These are phyloP conservation scores for Sesamia inferens DNA, from an alignment of 2,888 invertebrate genomes.

Conservation along the genomic window DNA sequence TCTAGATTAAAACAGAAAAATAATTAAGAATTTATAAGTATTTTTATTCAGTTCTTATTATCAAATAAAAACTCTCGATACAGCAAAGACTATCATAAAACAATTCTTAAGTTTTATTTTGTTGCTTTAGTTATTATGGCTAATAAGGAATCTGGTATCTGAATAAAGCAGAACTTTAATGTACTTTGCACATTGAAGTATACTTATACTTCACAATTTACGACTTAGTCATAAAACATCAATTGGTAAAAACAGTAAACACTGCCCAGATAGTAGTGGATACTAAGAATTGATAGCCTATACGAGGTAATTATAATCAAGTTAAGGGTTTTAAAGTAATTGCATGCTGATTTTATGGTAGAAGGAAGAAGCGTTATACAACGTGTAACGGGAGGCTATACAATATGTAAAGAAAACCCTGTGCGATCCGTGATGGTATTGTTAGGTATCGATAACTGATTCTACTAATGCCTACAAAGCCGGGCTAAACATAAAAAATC, in stretches of 20 bases:
- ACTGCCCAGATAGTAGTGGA: neutral
- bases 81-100: conserved; percentile 33
- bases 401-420: no score
- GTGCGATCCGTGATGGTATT: no score
- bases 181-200: conserved; percentile 21
- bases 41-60: conserved; percentile 18
- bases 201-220: conserved; percentile 35
- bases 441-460: no score
- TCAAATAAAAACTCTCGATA: conserved; percentile 21
- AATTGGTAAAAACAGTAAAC: conserved; percentile 37
- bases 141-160: conserved; percentile 47
- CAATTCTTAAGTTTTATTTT: conserved; percentile 38
- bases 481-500: no score
- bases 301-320: conserved; percentile 21
- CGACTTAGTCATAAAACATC: conserved; percentile 38
- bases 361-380: neutral
- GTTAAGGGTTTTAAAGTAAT: conserved; percentile 10
- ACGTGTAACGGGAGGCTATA: no score
- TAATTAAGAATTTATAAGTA: neutral
- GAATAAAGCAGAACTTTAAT: conserved; percentile 47
- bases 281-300: conserved; percentile 26
- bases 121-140: conserved; percentile 36
- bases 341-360: conserved; percentile 4
- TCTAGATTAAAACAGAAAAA: neutral
- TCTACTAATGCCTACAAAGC: no score